Base-by-base conservation (phyloP, 1,140 invertebrate genomes). In the Drusus annulatus region DNA sequence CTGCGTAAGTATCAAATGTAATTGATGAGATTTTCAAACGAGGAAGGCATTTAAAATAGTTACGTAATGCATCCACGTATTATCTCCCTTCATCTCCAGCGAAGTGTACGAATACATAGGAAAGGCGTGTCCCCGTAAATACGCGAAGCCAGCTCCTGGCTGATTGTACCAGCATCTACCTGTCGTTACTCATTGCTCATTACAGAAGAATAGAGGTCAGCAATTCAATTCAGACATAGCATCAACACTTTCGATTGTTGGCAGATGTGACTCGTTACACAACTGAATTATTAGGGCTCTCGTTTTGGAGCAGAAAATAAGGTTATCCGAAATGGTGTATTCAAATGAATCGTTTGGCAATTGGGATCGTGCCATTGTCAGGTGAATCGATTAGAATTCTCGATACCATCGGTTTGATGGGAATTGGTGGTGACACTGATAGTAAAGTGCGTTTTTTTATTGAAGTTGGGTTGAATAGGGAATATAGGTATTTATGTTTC, bases 31-130 rank as follows among this genome's bases (percentile, higher is more conserved):
- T 60, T 60, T 60, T 13, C n/a, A 21, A 8, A 60, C 3, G n/a
- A 65, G 62, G 62, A 65, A 65, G 62, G 62, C 62, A 65, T 65
- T 65, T 0, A 65, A 65, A 31, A 25, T 65, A 31, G 56, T 65
- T 15, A 65, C 62, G 62, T 65, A 65, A 28, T n/a, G 25, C 17
- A 45, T 45, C 36, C 36, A 45, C 36, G 8, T 45, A 45, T n/a
- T 65, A 65, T 65, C 62, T 63, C 28, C 16, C 2, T 31, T 65
- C 13, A 65, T 65, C 62, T 65, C 21, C 16, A n/a, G 36, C 36
- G 10, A 13, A 45, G 36, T 45, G 36, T 45, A 10, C 36, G 25
- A 25, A 31, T 23, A 65, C 62, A 65, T 36, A 28, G 62, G 62
- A 65, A 65, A 65, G 62, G 62, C 62, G 62, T 65, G 62, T 28